Evolutionary conservation across 2,113 vertebrate genomes (phyloP).

Genomic region (Boulengeromyrus knoepffleri): DNA sequence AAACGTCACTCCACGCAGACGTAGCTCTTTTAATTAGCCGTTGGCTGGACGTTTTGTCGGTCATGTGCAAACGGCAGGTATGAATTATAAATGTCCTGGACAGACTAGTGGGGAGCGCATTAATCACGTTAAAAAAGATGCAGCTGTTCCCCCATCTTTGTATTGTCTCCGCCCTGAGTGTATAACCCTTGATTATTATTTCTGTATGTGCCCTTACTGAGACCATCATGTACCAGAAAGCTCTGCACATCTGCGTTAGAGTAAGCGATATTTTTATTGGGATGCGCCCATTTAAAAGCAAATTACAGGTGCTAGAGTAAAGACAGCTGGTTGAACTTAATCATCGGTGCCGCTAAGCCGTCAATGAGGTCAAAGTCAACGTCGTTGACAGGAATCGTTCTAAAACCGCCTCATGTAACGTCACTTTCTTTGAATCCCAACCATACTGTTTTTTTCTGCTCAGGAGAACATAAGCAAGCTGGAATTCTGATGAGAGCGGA

Average conservation of each 20-base stretch:
- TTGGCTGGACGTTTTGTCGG: slow-evolving; percentile 15
- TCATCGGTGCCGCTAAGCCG: slow-evolving; percentile 44
- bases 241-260: not conserved
- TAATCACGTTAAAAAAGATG: slow-evolving; percentile 17
- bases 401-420: slow-evolving; percentile 38
- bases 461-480: slow-evolving; percentile 45
- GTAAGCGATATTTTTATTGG: slow-evolving; percentile 17
- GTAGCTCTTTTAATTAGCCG: slow-evolving; percentile 19
- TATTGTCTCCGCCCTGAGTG: not conserved
- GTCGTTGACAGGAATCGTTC: slow-evolving; percentile 39
- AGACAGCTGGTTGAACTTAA: slow-evolving; percentile 49
- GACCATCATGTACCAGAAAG: not conserved
- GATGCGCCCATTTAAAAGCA: slow-evolving; percentile 16
- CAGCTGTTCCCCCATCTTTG: slow-evolving; percentile 1
- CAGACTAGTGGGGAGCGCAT: slow-evolving; percentile 1
- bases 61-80: slow-evolving; percentile 8
- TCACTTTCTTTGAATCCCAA: slow-evolving; percentile 36
- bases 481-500: slow-evolving; percentile 57
- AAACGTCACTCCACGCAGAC: not conserved
- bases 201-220: not conserved
- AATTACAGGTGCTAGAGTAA: slow-evolving; percentile 29
- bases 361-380: slow-evolving; percentile 48
- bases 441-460: slow-evolving; percentile 31
- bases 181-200: not conserved
- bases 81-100: slow-evolving; percentile 23